phyloP scores from a whole-genome alignment of 2,113 vertebrate genomes.

The Odocoileus hemionus region DNA sequence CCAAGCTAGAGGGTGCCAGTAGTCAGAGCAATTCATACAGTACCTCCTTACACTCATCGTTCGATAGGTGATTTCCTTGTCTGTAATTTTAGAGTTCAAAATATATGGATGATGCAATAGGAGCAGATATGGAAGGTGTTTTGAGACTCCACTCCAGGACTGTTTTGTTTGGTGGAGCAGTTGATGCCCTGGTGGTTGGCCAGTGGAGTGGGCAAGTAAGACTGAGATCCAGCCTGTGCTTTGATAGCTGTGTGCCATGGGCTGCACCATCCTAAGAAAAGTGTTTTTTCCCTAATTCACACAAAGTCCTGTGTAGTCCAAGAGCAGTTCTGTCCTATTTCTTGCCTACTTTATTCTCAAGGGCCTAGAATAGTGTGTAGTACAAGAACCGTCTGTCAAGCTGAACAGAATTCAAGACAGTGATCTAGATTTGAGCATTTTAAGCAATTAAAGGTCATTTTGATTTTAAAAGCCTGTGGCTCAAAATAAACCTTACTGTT shows the following conservation, averaged over 20 bases:
- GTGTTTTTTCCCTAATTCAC: background rate
- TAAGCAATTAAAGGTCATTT: background rate
- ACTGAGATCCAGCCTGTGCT: background rate
- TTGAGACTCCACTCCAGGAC: background rate
- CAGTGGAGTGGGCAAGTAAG: background rate
- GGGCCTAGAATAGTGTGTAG: background rate
- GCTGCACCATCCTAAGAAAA: background rate
- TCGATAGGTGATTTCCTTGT: background rate
- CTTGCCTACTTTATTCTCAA: background rate
- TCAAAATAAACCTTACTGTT: background rate
- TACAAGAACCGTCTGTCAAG: background rate
- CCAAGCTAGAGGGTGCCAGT: background rate
- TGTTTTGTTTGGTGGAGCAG: background rate
- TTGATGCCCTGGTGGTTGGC: background rate
- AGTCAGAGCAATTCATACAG: background rate
- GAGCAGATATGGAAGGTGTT: background rate
- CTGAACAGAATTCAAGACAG: background rate
- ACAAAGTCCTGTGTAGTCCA: background rate
- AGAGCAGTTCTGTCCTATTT: background rate
- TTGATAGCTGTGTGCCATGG: background rate
- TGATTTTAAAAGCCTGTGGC: background rate
- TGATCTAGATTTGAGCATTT: background rate
- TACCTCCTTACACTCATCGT: background rate
- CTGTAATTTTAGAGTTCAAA: background rate
- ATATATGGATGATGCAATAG: background rate